Conservation (phyloP, 2,113 vertebrate genomes). For the Procapra przewalskii region DNA sequence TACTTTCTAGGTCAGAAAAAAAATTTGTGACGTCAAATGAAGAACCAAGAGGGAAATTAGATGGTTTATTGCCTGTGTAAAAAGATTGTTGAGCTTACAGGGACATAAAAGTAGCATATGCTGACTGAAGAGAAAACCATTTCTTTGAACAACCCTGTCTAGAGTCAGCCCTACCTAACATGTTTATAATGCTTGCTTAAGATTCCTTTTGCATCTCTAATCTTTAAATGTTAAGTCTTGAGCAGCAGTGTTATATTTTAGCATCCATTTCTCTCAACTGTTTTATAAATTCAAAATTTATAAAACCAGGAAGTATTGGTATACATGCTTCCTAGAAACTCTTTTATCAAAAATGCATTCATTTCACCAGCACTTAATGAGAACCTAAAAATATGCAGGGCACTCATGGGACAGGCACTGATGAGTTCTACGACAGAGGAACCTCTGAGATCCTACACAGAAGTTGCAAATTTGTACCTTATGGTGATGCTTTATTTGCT, state of each 20-base stretch:
- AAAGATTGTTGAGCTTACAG: neutral
- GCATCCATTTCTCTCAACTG: neutral
- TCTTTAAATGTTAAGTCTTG: neutral
- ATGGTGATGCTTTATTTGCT: neutral
- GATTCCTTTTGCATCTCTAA: neutral
- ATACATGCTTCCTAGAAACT: neutral
- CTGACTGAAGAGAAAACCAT: neutral
- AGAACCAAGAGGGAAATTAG: neutral
- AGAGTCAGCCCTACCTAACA: neutral
- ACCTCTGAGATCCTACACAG: neutral
- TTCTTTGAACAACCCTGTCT: neutral
- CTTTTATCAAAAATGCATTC: neutral
- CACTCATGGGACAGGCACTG: too few relatives aligned
- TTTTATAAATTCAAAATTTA: conserved; percentile 19
- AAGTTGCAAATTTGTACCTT: neutral
- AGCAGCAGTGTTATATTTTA: neutral
- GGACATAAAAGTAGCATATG: neutral
- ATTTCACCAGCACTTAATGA: neutral
- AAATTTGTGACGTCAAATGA: neutral
- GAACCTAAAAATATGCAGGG: neutral
- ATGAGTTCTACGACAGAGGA: neutral
- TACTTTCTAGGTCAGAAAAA: neutral
- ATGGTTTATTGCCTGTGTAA: neutral
- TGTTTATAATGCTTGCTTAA: neutral
- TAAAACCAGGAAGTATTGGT: neutral